Evolutionary conservation across 92 coral and sea anemone species (phyloP).

Genomic region (Montipora capitata): DNA sequence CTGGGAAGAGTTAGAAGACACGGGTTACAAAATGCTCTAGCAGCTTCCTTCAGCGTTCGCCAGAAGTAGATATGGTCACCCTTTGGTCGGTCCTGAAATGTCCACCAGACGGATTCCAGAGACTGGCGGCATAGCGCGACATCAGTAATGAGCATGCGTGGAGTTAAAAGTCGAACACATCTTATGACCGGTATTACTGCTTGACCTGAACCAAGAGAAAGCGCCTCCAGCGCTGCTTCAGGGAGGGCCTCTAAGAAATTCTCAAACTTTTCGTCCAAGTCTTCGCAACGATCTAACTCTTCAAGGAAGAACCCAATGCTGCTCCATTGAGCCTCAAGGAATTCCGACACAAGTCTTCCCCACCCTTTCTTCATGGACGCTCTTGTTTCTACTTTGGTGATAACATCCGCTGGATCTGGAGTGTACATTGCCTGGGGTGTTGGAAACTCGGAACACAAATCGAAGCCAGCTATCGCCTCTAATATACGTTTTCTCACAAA

Average conservation of each 20-base stretch:
- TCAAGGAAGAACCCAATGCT: slow-evolving; percentile 74
- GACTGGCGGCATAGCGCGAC: slow-evolving; percentile 59
- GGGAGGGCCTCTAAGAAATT: slow-evolving; percentile 57
- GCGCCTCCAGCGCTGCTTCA: slow-evolving; percentile 81
- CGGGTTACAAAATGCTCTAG: slow-evolving; percentile 81
- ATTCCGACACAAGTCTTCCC: slow-evolving; percentile 83
- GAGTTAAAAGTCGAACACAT: slow-evolving; percentile 82
- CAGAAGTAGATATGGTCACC: slow-evolving; percentile 81
- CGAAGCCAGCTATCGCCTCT: slow-evolving; percentile 47
- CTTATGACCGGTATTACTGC: slow-evolving; percentile 78
- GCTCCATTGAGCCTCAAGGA: slow-evolving; percentile 84
- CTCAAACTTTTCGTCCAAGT: neutral
- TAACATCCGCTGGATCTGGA: slow-evolving; percentile 8
- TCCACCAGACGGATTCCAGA: slow-evolving; percentile 86
- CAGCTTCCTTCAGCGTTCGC: slow-evolving; percentile 77
- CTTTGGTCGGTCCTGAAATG: slow-evolving; percentile 82
- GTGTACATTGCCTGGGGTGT: slow-evolving; percentile 41
- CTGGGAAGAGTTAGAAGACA: slow-evolving; percentile 81
- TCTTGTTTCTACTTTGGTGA: slow-evolving; percentile 18
- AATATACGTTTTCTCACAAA: slow-evolving; percentile 1
- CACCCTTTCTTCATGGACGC: slow-evolving; percentile 63
- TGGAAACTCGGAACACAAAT: slow-evolving; percentile 62
- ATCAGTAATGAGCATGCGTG: slow-evolving; percentile 66
- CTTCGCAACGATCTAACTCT: slow-evolving; percentile 19
- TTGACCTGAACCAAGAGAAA: slow-evolving; percentile 77